Conservation (phyloP, 2,888 invertebrate genomes). For the Artemia sp. region DNA sequence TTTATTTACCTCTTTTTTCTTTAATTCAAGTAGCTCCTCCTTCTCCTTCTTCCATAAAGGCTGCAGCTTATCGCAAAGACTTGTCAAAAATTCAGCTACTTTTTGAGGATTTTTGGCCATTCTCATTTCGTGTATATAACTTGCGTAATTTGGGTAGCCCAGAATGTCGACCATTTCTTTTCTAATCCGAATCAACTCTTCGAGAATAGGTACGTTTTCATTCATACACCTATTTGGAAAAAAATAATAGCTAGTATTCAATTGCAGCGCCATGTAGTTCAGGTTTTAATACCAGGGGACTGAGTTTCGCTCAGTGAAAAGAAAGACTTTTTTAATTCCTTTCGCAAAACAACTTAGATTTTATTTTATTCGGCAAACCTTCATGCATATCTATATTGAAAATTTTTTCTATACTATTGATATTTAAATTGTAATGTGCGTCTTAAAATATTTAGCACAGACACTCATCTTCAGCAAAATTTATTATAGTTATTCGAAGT, state of each 20-base stretch:
- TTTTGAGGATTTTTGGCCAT: slow-evolving; percentile 36
- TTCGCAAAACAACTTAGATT: too few relatives aligned
- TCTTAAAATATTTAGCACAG: too few relatives aligned
- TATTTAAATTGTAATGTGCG: too few relatives aligned
- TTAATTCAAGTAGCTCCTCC: slow-evolving; percentile 32
- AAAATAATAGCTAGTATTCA: neutral
- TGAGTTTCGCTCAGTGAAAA: too few relatives aligned
- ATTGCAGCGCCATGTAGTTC: neutral
- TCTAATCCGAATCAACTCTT: slow-evolving; percentile 34
- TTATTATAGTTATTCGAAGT: too few relatives aligned
- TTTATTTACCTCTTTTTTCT: slow-evolving; percentile 34
- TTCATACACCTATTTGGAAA: slow-evolving; percentile 31
- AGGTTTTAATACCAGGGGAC: neutral
- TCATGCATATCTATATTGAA: too few relatives aligned
- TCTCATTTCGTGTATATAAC: slow-evolving; percentile 34
- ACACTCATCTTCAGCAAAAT: too few relatives aligned
- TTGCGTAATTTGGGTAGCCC: slow-evolving; percentile 35
- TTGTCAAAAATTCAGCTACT: slow-evolving; percentile 33
- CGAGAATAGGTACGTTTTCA: slow-evolving; percentile 35
- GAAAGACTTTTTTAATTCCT: too few relatives aligned
- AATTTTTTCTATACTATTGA: too few relatives aligned
- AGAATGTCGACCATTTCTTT: slow-evolving; percentile 34
- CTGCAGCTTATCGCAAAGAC: slow-evolving; percentile 32
- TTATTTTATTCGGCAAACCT: too few relatives aligned
- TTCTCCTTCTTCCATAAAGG: slow-evolving; percentile 33